Base-by-base conservation (phyloP, 2,797 vertebrate genomes). In the Helostoma temminkii region DNA sequence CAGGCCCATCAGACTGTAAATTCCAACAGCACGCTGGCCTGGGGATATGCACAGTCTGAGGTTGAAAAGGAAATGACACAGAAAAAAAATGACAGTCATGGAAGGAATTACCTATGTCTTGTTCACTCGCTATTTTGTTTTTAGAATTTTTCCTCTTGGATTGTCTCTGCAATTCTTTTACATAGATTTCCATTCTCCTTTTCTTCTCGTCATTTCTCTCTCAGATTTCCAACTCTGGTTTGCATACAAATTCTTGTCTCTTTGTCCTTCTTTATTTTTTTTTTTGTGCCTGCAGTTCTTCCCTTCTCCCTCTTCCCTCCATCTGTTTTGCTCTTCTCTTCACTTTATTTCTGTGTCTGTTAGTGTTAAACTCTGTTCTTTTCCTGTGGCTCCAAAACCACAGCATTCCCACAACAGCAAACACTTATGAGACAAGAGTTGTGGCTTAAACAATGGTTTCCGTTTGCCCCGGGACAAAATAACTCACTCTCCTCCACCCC, bases 1-100 rank as follows among this genome's bases (percentile, higher is more conserved):
- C 80, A 83, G 76, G 86, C 86, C 82, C 73, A 82, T 81, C 30
- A 76, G 88, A 93, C 92, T 92, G 91, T 92, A 92, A 93, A 94
- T 93, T 93, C 91, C 89, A 83, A 63, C 12, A 50, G 80, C 69
- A 48, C 74, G 76, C 78, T 58, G 71, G 87, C 87, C 87, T 72
- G 80, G 80, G 87, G 91, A 89, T 82, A 88, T 10, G 34, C 68
- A 66, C 66, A 60, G 81, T 87, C 82, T 5, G 62, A 70, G 78
- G 84, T 82, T 58, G 57, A 65, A 73, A 88, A 30, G 69, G 59
- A 76, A 66, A 71, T 67, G 86, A 77, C 74, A 80, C 63, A 81
- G 52, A 53, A 78, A 39, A 72, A 66, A 70, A 70, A 68, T n/a
- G 65, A 83, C 71, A 66, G 64, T 34, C 67, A 71, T 32, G 54